Evolutionary conservation across 2,888 invertebrate genomes (phyloP).

Genomic region (Trissonchulus sp.): DNA sequence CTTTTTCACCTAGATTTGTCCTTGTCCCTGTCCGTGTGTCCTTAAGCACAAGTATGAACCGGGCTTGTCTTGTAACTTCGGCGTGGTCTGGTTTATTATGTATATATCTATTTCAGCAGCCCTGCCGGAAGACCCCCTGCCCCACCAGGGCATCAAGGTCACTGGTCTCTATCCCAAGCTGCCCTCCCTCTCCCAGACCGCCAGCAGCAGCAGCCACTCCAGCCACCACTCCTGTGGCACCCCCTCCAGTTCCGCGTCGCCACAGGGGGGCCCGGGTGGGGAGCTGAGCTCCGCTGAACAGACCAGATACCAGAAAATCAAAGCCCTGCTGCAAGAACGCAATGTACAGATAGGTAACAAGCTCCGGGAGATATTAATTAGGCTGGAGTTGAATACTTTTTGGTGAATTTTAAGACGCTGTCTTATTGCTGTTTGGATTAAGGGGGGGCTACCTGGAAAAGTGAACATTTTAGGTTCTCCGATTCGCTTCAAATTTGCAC

Average conservation of each 20-base stretch:
- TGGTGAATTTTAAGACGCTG: no score
- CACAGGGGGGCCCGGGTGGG: not conserved
- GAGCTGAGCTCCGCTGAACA: not conserved
- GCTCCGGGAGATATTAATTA: not conserved
- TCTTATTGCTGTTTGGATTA: no score
- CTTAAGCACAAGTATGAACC: no score
- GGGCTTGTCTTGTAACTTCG: no score
- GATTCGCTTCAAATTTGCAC: no score
- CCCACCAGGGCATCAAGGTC: no score
- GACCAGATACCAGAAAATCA: not conserved
- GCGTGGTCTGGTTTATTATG: no score
- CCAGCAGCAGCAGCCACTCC: not conserved
- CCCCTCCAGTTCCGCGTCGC: not conserved
- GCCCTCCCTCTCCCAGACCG: not conserved
- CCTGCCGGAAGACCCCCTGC: no score
- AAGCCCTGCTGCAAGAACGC: not conserved
- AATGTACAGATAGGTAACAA: not conserved
- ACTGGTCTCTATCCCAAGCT: constrained; percentile 21
- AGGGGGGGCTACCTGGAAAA: no score
- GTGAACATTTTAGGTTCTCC: no score
- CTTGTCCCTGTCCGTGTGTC: not conserved
- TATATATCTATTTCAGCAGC: no score
- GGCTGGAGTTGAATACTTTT: no score
- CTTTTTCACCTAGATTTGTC: not conserved
- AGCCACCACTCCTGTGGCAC: not conserved